Percentiles rank a stretch among this genome's conserved stretches.
Conservation (phyloP, 2,888 invertebrate species). For the Plemyria rubiginata region DNA sequence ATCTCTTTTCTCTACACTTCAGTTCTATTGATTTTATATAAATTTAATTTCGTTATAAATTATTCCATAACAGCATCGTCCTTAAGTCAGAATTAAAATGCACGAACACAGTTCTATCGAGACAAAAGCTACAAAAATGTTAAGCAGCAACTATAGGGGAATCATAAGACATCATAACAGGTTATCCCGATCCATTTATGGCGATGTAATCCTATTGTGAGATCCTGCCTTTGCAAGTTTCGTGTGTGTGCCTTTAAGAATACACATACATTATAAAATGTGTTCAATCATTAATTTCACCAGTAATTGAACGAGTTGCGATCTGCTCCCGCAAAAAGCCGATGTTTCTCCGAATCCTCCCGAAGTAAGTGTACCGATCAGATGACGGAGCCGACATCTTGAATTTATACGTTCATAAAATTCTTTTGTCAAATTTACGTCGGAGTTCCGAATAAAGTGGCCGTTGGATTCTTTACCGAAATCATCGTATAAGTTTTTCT, state of each 20-base stretch:
- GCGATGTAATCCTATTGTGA: slow-evolving; percentile 81
- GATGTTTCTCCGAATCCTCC: slow-evolving; percentile 71
- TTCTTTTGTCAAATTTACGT: slow-evolving; percentile 83
- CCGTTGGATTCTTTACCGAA: slow-evolving; percentile 74
- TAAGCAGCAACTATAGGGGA: slow-evolving; percentile 61
- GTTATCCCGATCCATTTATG: slow-evolving; percentile 76
- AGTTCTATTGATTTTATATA: slow-evolving; percentile 12
- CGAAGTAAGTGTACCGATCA: slow-evolving; percentile 70
- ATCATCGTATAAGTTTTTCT: slow-evolving; percentile 71
- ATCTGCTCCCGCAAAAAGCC: slow-evolving; percentile 68
- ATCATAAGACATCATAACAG: slow-evolving; percentile 81
- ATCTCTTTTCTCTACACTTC: slow-evolving; percentile 32
- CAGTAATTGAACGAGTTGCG: slow-evolving; percentile 79
- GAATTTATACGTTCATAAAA: slow-evolving; percentile 83
- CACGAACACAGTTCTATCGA: slow-evolving; percentile 73
- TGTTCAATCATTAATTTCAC: slow-evolving; percentile 82
- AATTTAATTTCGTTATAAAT: slow-evolving; percentile 36
- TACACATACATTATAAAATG: slow-evolving; percentile 67
- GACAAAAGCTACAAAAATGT: slow-evolving; percentile 80
- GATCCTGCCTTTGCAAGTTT: slow-evolving; percentile 41
- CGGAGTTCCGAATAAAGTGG: slow-evolving; percentile 72
- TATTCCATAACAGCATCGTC: slow-evolving; percentile 34
- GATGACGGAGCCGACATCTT: slow-evolving; percentile 58
- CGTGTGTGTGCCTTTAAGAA: slow-evolving; percentile 48
- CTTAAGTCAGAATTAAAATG: slow-evolving; percentile 79